Conservation (phyloP, 2,113 vertebrate genomes). For the Poecilia latipinna region DNA sequence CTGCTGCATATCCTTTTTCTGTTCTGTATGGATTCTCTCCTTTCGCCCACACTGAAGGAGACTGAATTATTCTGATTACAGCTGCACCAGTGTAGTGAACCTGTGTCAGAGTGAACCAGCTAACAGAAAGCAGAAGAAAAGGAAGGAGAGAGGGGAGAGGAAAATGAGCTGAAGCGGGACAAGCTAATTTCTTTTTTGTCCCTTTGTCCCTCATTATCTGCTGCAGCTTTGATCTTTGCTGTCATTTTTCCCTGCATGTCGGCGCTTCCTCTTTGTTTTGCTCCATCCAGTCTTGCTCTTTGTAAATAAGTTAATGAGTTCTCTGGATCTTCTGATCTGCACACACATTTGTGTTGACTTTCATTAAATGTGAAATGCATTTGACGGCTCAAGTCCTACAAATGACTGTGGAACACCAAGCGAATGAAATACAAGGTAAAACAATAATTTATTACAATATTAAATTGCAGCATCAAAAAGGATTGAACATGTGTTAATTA, state of each 20-base stretch:
- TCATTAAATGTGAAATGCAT: neutral
- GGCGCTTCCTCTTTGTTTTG: neutral
- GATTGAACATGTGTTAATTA: no score
- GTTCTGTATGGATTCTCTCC: neutral
- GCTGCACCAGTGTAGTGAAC: neutral
- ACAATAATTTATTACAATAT: neutral
- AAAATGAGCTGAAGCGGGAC: conserved; percentile 13
- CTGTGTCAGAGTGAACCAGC: neutral
- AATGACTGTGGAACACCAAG: no score
- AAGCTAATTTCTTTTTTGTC: conserved; percentile 1
- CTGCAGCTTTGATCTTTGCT: conserved; percentile 34
- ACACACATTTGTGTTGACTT: neutral
- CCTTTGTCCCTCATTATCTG: conserved; percentile 25
- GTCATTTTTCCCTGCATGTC: conserved; percentile 8
- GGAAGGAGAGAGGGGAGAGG: conserved; percentile 1
- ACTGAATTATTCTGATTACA: neutral
- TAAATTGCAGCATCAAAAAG: neutral
- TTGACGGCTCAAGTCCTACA: neutral
- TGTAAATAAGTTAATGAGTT: neutral
- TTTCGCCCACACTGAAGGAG: neutral
- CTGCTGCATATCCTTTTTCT: neutral
- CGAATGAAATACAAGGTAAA: no score
- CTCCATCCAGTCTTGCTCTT: neutral
- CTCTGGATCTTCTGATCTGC: neutral
- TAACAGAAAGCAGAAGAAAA: no score